Conservation (phyloP, 2,888 invertebrate species). For the Ophonus ardosiacus region DNA sequence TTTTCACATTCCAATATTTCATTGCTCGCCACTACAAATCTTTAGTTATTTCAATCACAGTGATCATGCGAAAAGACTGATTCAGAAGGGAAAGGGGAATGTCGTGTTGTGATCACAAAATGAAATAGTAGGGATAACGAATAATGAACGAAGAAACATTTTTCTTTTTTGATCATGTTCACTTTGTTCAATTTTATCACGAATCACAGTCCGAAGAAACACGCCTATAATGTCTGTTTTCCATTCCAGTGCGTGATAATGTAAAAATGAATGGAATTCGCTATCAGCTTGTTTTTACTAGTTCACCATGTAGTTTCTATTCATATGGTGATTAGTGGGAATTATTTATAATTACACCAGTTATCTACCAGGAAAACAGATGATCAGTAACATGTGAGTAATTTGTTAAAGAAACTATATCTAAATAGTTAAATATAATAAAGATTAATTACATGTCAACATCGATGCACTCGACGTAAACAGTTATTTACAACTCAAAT, state of each 20-base stretch:
- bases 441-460: slow-evolving; percentile 45
- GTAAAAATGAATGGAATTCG: slow-evolving; percentile 16
- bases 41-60: too few species aligned
- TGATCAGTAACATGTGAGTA: slow-evolving; percentile 5
- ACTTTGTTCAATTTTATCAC: too few species aligned
- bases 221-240: too few species aligned
- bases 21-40: too few species aligned
- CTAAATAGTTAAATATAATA: slow-evolving; percentile 24
- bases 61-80: too few species aligned
- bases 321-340: neutral
- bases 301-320: slow-evolving; percentile 3
- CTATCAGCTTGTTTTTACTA: neutral
- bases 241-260: neutral
- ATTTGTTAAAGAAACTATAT: slow-evolving; percentile 12
- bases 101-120: too few species aligned
- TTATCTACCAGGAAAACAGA: slow-evolving; percentile 4
- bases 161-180: too few species aligned
- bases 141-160: too few species aligned
- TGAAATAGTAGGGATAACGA: too few species aligned
- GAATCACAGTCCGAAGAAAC: too few species aligned
- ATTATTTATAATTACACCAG: slow-evolving; percentile 23
- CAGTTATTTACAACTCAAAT: slow-evolving; percentile 4
- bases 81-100: too few species aligned
- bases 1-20: too few species aligned
- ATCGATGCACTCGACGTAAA: slow-evolving; percentile 18